These are phyloP conservation scores for Xiphophorus maculatus DNA, from an alignment of 2,113 vertebrate species.

Conservation along the genomic window DNA sequence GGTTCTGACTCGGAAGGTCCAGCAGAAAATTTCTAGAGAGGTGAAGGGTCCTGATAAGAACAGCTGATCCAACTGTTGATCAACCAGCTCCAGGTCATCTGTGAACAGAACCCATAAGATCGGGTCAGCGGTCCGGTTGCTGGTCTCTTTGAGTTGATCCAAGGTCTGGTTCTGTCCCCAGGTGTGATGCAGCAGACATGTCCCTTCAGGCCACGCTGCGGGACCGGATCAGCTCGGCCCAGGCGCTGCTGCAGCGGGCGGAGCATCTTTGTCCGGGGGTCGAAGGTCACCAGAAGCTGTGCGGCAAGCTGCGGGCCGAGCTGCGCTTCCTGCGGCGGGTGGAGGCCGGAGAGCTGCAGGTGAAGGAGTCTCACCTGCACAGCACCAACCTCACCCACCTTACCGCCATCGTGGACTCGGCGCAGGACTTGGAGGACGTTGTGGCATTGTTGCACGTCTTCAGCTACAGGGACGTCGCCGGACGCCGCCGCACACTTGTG, in stretches of 20 bases:
- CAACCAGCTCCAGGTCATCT: no score
- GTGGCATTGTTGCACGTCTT: constrained; percentile 91
- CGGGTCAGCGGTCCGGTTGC: no score
- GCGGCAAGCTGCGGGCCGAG: constrained; percentile 90
- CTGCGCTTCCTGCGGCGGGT: constrained; percentile 90
- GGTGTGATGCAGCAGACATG: constrained; percentile 88
- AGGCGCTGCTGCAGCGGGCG: constrained; percentile 86
- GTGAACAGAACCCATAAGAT: no score
- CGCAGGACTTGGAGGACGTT: constrained; percentile 87
- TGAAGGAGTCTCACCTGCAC: constrained; percentile 93
- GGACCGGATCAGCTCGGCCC: constrained; percentile 86
- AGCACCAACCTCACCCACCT: constrained; percentile 97
- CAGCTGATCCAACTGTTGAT: no score
- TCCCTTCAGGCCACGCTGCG: constrained; percentile 84
- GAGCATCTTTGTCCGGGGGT: constrained; percentile 84
- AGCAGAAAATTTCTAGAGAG: no score
- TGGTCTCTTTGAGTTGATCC: no score
- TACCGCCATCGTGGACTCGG: constrained; percentile 88
- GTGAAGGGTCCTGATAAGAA: no score
- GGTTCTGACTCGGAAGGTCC: no score
- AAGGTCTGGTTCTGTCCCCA: constrained; percentile 32
- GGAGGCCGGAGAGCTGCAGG: constrained; percentile 85
- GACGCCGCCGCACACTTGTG: constrained; percentile 85
- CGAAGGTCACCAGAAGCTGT: constrained; percentile 92
- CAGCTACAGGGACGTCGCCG: constrained; percentile 82